A percentile compares a stretch with the other conserved stretches of the same genome.
Conservation (phyloP, 2,113 vertebrate species). For the Elephas maximus region DNA sequence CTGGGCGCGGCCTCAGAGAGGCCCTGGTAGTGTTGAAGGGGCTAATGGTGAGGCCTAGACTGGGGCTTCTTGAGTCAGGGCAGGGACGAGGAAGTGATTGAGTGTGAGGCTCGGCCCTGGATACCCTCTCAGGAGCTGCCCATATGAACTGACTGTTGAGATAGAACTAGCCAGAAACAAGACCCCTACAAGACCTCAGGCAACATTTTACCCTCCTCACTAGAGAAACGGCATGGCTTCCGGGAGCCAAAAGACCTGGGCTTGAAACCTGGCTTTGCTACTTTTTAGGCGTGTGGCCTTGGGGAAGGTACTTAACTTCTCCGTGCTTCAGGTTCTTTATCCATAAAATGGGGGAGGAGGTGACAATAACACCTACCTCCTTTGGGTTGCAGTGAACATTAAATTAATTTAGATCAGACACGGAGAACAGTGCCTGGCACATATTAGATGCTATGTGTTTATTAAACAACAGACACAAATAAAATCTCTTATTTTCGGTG, state of each 20-base stretch:
- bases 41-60: background rate
- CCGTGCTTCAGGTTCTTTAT: no score
- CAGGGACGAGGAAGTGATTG: background rate
- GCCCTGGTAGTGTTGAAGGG: background rate
- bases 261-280: background rate
- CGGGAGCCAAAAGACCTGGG: background rate
- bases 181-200: no score
- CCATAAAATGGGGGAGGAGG: no score
- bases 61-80: background rate
- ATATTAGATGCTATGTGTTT: background rate
- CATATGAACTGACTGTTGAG: background rate
- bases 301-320: no score
- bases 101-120: no score
- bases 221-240: background rate
- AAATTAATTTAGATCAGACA: background rate
- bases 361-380: background rate
- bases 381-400: background rate
- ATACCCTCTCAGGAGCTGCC: background rate
- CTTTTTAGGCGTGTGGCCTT: background rate
- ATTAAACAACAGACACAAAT: background rate
- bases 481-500: background rate
- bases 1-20: no score
- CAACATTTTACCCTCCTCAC: accelerated
- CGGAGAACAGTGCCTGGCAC: background rate
- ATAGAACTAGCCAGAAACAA: background rate